Evolutionary conservation across 2,797 vertebrate species (phyloP), one percentile per base, ranked within the genome.

Genomic region (Pitangus sulphuratus): DNA sequence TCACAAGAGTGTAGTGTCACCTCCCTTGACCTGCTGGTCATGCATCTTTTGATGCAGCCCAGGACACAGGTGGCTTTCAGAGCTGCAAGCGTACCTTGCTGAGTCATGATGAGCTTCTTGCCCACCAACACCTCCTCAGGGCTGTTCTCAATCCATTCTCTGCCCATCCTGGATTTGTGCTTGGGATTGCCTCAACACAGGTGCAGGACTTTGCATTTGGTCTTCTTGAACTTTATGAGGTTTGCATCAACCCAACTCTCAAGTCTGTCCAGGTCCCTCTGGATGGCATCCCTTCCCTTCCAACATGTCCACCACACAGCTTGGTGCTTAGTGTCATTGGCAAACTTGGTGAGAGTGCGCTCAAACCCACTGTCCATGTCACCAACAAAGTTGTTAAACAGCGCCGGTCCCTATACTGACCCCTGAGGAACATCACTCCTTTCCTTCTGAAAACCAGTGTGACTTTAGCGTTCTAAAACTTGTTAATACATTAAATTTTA

Each of bases 401-500:
- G 13, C 0, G 0, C 8, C 4, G 0, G 13, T 66, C 13, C 15
- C 18, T n/a, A 2, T 4, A 50, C 5, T 7, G 11, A 2, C 12
- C 37, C 16, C 48, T 47, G 18, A 71, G 30, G 6, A 64, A 30
- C 4, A 21, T 8, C 12, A 30, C 15, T 56, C 10, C 8, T 71
- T 76, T 77, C 26, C 42, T 56, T 71, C 26, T 90, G 24, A 69
- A 74, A 90, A 54, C 1, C 6, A 28, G 4, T 35, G 13, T 47
- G 17, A 11, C 2, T 77, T 94, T 51, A 30, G 57, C 15, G 71
- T 78, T 68, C 50, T 82, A 54, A 82, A 61, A 13, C 2, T 69
- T 75, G 45, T 20, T 2, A 40, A 31, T 58, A 62, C 44, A 16
- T 84, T 53, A 51, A 4, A 15, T 37, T 75, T 75, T 75, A 53